A percentile compares a stretch with the other conserved stretches of the same genome.
Evolutionary conservation across 2,888 invertebrate genomes (phyloP).

Genomic region (Phortica okadai): DNA sequence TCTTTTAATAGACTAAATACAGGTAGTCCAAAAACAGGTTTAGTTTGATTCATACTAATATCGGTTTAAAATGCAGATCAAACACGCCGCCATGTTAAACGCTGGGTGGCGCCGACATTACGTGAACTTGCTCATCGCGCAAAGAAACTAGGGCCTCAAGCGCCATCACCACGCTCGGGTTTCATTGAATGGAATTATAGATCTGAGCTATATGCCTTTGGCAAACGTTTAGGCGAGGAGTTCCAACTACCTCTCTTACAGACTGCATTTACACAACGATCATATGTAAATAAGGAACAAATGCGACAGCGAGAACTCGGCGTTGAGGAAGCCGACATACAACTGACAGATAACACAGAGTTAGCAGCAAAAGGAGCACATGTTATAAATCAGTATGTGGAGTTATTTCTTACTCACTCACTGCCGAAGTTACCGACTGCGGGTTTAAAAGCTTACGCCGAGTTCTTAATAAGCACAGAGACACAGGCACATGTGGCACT

Average conservation of each 20-base stretch:
- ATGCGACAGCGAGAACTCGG: slow-evolving; percentile 83
- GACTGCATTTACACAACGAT: slow-evolving; percentile 87
- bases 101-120: slow-evolving; percentile 85
- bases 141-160: slow-evolving; percentile 79
- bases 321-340: slow-evolving; percentile 79
- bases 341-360: slow-evolving; percentile 82
- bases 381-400: slow-evolving; percentile 82
- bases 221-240: slow-evolving; percentile 88
- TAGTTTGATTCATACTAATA: slow-evolving; percentile 34
- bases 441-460: slow-evolving; percentile 83
- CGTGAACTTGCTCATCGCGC: slow-evolving; percentile 80
- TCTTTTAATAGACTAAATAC: slow-evolving; percentile 34
- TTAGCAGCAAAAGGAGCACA: slow-evolving; percentile 83
- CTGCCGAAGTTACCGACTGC: slow-evolving; percentile 86
- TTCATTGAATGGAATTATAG: slow-evolving; percentile 92
- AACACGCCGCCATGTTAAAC: slow-evolving; percentile 66
- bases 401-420: slow-evolving; percentile 82
- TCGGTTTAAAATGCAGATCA: slow-evolving; percentile 44
- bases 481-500: slow-evolving; percentile 84
- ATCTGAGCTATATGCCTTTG: slow-evolving; percentile 92
- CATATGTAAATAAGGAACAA: slow-evolving; percentile 85
- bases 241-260: slow-evolving; percentile 84
- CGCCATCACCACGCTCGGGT: slow-evolving; percentile 78
- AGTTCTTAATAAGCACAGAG: slow-evolving; percentile 75
- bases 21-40: slow-evolving; percentile 39